These are phyloP conservation scores for Phocoena sinus DNA, from an alignment of 2,113 vertebrate genomes.

Conservation along the genomic window DNA sequence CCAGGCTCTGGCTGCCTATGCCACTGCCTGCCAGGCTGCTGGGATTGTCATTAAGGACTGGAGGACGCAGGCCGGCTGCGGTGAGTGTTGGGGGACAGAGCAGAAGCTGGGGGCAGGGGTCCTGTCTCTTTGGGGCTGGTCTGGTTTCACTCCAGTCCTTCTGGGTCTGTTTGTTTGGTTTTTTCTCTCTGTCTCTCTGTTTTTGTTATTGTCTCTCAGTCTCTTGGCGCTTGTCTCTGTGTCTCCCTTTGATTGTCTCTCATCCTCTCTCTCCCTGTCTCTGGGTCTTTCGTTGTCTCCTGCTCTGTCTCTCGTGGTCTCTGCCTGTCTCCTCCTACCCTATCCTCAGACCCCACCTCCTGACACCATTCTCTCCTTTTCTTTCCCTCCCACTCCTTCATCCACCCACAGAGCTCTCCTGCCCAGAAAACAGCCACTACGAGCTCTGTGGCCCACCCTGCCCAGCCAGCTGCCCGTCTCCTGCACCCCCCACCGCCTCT, in stretches of 20 bases:
- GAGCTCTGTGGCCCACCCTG: conserved; percentile 75
- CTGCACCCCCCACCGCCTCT: conserved; percentile 50
- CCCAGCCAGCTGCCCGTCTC: conserved; percentile 74
- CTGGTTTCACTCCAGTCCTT: background rate
- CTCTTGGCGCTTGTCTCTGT: background rate
- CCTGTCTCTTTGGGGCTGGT: background rate
- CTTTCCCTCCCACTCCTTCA: background rate
- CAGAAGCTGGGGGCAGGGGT: background rate
- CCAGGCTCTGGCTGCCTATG: conserved; percentile 77
- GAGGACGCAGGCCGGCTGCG: conserved; percentile 75
- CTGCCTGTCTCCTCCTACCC: background rate
- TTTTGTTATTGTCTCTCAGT: background rate
- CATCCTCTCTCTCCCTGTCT: background rate
- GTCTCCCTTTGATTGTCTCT: background rate
- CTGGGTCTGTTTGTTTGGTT: background rate
- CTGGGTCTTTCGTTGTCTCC: background rate
- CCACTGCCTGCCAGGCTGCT: conserved; percentile 50
- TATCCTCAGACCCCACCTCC: background rate
- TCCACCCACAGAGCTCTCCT: conserved; percentile 63
- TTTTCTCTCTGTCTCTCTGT: background rate
- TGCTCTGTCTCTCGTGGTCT: background rate
- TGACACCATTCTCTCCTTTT: background rate
- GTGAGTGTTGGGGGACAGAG: conserved; percentile 69
- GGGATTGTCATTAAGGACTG: conserved; percentile 76
- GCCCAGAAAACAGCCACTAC: conserved; percentile 80